Evolutionary conservation across 2,888 invertebrate species (phyloP).

Genomic region (Eupithecia dodoneata): DNA sequence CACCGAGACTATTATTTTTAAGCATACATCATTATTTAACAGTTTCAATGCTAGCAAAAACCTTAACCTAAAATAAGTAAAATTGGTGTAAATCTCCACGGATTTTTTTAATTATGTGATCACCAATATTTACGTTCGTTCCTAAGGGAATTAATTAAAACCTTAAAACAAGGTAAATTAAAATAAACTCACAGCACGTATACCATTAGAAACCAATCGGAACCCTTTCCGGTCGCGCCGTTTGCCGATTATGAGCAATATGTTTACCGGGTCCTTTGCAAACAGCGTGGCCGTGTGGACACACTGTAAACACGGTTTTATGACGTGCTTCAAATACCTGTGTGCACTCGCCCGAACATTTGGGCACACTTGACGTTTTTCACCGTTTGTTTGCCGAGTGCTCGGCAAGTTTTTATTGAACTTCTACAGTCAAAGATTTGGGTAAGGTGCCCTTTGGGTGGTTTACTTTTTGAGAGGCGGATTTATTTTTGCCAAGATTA

Average conservation of each 20-base stretch:
- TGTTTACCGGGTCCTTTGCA: conserved; percentile 55
- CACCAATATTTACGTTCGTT: neutral
- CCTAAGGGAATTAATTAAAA: conserved; percentile 14
- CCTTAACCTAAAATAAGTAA: too few relatives aligned
- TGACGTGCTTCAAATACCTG: conserved; percentile 45
- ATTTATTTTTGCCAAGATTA: neutral
- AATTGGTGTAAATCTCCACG: neutral
- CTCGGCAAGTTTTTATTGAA: conserved; percentile 41
- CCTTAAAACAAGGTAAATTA: conserved; percentile 1
- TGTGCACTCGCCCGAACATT: conserved; percentile 46
- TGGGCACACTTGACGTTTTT: conserved; percentile 41
- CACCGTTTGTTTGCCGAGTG: conserved; percentile 15
- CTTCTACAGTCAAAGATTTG: conserved; percentile 29
- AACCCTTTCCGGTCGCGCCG: conserved; percentile 38
- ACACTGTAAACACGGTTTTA: conserved; percentile 51
- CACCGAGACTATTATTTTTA: neutral
- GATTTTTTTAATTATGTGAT: neutral
- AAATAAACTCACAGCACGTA: conserved; percentile 14
- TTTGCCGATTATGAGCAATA: conserved; percentile 50
- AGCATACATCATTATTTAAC: neutral
- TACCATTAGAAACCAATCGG: conserved; percentile 44
- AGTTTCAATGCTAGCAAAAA: neutral
- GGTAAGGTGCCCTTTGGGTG: conserved; percentile 15
- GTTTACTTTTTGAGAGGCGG: conserved; percentile 14
- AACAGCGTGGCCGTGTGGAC: conserved; percentile 48